phyloP scores from a whole-genome alignment of 2,113 vertebrate species.

The Terrapene triunguis region DNA sequence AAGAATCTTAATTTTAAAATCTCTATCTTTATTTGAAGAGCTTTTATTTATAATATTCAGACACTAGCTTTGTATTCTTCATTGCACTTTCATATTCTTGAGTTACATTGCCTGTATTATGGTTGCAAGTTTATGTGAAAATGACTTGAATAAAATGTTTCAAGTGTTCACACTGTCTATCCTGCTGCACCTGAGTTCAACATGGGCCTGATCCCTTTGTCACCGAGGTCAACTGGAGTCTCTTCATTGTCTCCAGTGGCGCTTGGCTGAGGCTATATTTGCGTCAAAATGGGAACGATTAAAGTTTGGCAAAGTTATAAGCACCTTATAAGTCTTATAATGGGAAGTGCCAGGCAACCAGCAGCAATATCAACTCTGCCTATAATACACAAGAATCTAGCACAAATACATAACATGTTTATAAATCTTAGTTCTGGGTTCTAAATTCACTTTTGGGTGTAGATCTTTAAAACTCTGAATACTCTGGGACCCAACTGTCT shows the following conservation, averaged over 20 bases:
- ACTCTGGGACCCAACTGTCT: background rate
- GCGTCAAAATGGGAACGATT: background rate
- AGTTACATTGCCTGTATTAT: constrained; percentile 79
- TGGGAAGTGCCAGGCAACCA: background rate
- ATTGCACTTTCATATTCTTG: constrained; percentile 80
- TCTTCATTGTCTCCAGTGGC: background rate
- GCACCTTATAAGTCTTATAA: background rate
- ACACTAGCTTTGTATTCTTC: constrained; percentile 80
- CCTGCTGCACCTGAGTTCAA: constrained; percentile 15
- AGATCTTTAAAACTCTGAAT: background rate
- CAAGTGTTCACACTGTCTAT: constrained; percentile 69
- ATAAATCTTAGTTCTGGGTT: background rate
- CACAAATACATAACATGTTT: background rate
- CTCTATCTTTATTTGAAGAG: constrained; percentile 75
- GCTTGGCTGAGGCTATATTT: background rate
- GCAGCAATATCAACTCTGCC: background rate
- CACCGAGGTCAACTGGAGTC: background rate
- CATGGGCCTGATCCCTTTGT: background rate
- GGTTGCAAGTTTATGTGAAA: constrained; percentile 84
- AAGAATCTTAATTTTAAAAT: constrained; percentile 74
- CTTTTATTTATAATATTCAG: constrained; percentile 83
- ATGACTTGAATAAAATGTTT: constrained; percentile 86
- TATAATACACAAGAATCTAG: background rate
- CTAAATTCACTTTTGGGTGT: background rate
- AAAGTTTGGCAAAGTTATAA: background rate